Percentiles rank a stretch among this genome's conserved stretches.
Evolutionary conservation across 2,113 vertebrate species (phyloP).

Genomic region (Hoplias malabaricus): DNA sequence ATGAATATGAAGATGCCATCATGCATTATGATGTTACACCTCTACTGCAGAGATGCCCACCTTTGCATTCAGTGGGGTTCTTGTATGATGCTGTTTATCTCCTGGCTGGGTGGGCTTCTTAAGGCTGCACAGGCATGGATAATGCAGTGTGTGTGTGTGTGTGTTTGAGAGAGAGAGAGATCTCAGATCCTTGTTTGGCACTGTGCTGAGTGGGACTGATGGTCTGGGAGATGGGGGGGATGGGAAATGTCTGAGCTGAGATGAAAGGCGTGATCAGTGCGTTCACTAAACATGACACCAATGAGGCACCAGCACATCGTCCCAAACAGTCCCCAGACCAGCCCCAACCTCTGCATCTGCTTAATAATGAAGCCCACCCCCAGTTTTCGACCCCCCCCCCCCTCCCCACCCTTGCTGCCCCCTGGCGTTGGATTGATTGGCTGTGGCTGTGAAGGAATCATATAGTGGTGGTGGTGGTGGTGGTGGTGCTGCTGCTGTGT

Average conservation of each 20-base stretch:
- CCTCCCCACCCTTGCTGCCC: too few species aligned
- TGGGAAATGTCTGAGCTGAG: constrained; percentile 18
- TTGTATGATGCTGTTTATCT: constrained; percentile 64
- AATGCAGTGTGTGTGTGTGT: constrained; percentile 52
- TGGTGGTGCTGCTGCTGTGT: constrained; percentile 37
- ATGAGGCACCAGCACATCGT: constrained; percentile 10
- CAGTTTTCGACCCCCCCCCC: too few species aligned
- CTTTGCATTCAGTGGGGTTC: constrained; percentile 11
- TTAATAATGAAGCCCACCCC: constrained; percentile 28
- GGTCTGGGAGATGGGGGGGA: constrained; percentile 26
- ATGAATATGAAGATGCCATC: too few species aligned
- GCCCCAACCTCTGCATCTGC: neutral
- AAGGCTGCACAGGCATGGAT: constrained; percentile 58
- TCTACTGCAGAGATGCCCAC: neutral
- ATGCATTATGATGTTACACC: neutral
- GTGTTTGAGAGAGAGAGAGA: constrained; percentile 48
- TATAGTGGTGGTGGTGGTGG: constrained; percentile 27
- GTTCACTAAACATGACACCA: constrained; percentile 23
- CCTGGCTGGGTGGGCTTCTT: constrained; percentile 64
- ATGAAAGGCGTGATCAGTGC: constrained; percentile 42
- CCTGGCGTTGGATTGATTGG: constrained; percentile 45
- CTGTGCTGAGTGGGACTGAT: constrained; percentile 28
- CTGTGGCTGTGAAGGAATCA: constrained; percentile 45
- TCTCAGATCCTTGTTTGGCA: constrained; percentile 40
- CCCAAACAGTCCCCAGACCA: constrained; percentile 9